Evolutionary conservation across 1,140 invertebrate genomes (phyloP).

Genomic region (Leptinotarsa defecta): DNA sequence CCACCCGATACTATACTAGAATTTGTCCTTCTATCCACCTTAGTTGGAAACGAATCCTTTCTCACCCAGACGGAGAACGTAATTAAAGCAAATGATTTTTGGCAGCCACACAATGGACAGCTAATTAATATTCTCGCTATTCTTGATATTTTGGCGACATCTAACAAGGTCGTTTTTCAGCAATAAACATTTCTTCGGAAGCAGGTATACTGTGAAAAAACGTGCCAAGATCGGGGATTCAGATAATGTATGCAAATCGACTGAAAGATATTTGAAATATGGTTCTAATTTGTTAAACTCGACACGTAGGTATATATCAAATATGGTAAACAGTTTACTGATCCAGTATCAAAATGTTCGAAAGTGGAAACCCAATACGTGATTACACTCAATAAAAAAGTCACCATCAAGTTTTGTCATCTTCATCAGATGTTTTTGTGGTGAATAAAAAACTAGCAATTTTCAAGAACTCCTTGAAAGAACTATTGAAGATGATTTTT

Average conservation of each 20-base stretch:
- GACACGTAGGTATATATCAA: neutral
- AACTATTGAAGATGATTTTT: too few species aligned
- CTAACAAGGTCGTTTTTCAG: conserved; percentile 5
- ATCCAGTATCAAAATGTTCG: neutral
- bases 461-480: too few species aligned
- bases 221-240: neutral
- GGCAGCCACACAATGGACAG: neutral
- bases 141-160: conserved; percentile 3
- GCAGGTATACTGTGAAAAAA: conserved; percentile 2
- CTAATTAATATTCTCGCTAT: neutral
- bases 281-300: neutral
- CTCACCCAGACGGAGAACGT: neutral
- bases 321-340: neutral
- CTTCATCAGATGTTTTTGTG: too few species aligned
- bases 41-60: too few species aligned
- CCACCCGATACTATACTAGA: too few species aligned
- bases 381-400: too few species aligned
- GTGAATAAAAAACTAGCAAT: too few species aligned
- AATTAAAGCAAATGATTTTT: neutral
- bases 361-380: too few species aligned
- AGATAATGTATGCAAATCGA: neutral
- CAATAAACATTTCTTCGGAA: neutral
- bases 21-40: too few species aligned
- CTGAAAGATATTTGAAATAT: neutral
- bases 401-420: too few species aligned